phyloP scores from a whole-genome alignment of 2,113 vertebrate species.

The Bolborhynchus lineola region DNA sequence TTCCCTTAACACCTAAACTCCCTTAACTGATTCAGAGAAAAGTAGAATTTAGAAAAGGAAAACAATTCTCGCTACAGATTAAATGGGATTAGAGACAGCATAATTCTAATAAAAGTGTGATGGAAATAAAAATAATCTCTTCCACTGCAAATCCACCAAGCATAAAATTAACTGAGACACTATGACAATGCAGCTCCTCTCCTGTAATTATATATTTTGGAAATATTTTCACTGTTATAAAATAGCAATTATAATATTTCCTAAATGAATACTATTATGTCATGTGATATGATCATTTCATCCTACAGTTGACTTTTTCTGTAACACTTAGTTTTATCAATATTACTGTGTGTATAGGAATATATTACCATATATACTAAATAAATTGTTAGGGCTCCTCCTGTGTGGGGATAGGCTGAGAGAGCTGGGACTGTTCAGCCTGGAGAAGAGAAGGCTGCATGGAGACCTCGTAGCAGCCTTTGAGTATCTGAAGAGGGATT shows the following conservation, averaged over 20 bases:
- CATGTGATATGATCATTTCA: neutral
- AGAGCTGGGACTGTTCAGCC: too few relatives aligned
- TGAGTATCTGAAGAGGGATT: too few relatives aligned
- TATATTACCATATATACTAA: neutral
- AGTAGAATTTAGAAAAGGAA: neutral
- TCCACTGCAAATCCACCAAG: neutral
- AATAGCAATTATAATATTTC: neutral
- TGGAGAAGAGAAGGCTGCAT: too few relatives aligned
- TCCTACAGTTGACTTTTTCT: neutral
- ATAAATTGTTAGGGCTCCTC: neutral
- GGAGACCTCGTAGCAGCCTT: too few relatives aligned
- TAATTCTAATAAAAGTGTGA: neutral
- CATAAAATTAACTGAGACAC: neutral
- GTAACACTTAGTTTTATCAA: neutral
- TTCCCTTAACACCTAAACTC: neutral
- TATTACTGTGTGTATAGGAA: neutral
- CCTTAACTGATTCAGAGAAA: neutral
- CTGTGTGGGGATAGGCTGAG: too few relatives aligned
- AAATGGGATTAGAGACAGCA: neutral
- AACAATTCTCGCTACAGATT: neutral
- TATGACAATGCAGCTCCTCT: neutral
- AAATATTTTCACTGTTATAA: neutral
- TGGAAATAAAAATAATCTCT: neutral
- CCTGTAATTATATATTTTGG: neutral
- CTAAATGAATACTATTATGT: neutral